Evolutionary conservation across 37 sponge, comb jelly and placozoan species (phyloP).

Genomic region (Petrosia ficiformis): DNA sequence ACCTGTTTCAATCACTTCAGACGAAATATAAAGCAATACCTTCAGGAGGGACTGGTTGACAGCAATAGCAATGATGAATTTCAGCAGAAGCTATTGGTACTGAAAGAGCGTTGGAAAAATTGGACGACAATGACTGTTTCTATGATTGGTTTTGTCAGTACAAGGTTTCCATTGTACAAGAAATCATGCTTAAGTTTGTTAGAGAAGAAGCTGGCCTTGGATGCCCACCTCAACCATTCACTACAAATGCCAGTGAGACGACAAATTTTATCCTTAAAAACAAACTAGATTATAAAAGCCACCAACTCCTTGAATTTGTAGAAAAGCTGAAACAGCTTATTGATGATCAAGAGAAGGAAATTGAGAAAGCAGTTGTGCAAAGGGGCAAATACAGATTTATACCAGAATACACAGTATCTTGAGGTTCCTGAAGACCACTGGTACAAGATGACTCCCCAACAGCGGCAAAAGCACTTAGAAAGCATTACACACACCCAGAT

Average conservation of each 20-base stretch:
- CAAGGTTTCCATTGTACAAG: not conserved
- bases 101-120: not conserved
- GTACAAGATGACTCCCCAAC: not conserved
- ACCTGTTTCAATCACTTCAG: conserved; percentile 38
- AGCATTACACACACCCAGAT: no score
- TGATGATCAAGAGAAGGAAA: not conserved
- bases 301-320: conserved; percentile 9
- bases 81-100: not conserved
- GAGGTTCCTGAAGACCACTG: conserved; percentile 3
- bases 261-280: no score
- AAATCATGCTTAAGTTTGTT: not conserved
- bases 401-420: not conserved
- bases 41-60: conserved; percentile 10
- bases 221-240: not conserved
- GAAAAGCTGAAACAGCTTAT: not conserved
- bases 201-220: conserved; percentile 19
- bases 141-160: not conserved
- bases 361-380: conserved; percentile 11
- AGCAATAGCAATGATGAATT: not conserved
- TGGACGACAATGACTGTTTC: no score
- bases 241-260: not conserved
- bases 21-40: conserved; percentile 33
- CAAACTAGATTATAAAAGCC: conserved; percentile 8
- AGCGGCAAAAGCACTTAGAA: not conserved
- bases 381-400: not conserved